phyloP scores from a whole-genome alignment of 1,140 invertebrate genomes.

The Rhagoletis pomonella region DNA sequence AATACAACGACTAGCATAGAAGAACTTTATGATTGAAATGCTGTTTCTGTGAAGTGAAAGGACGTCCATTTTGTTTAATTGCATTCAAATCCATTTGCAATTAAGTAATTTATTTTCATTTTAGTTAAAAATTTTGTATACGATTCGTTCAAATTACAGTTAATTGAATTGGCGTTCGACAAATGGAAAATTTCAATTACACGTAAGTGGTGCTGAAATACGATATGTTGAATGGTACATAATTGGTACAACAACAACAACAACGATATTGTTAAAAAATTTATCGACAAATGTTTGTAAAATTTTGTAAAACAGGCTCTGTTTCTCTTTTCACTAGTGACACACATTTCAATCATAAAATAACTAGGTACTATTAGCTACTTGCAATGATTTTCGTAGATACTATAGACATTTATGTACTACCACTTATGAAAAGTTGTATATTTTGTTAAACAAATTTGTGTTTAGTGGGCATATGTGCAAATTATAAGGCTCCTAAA shows the following conservation, averaged over 20 bases:
- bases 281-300: not conserved
- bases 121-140: slow-evolving; percentile 18
- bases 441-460: not conserved
- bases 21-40: slow-evolving; percentile 74
- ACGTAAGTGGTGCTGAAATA: slow-evolving; percentile 16
- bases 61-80: slow-evolving; percentile 55
- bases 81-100: slow-evolving; percentile 15
- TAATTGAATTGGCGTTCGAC: not conserved
- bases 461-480: not conserved
- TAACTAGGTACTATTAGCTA: slow-evolving; percentile 59
- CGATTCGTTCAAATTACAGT: slow-evolving; percentile 35
- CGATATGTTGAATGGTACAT: not conserved
- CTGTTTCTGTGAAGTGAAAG: slow-evolving; percentile 75
- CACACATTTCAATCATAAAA: slow-evolving; percentile 75
- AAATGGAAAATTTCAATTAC: slow-evolving; percentile 31
- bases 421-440: not conserved
- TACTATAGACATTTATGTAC: not conserved
- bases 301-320: not conserved
- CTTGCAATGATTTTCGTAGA: not conserved
- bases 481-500: too few relatives aligned
- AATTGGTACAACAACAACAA: slow-evolving; percentile 35
- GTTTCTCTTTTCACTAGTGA: slow-evolving; percentile 63
- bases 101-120: slow-evolving; percentile 14
- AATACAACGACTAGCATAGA: slow-evolving; percentile 23
- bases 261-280: not conserved